Evolutionary conservation across 1,140 invertebrate species (phyloP), one percentile per base, ranked within the genome.

Genomic region (Eupristina koningsbergeri): DNA sequence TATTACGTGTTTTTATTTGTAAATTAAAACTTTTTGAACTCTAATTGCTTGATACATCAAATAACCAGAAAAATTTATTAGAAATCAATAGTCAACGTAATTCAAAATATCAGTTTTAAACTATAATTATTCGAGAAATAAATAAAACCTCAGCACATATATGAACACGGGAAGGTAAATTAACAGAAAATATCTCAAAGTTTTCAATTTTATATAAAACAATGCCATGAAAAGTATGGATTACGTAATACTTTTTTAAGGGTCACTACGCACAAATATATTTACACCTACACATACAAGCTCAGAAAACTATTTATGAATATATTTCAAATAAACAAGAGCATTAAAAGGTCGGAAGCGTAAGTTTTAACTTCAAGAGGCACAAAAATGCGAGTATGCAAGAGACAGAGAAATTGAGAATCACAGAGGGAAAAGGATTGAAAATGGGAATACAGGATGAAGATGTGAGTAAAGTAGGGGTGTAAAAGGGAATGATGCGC

Each of bases 271-370:
- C 17, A 15, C 17, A 26, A 26, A 63, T 36, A 31, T 53, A 67
- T 71, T 41, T 39, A 41, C 22, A 61, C 41, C 11, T 11, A 7
- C 26, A 34, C 15, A 58, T 6, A 31, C 58, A 15, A 15, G 26
- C 22, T 29, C 34, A 47, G 7, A 13, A 19, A 31, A 41, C 89
- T 91, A 90, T 92, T 92, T 92, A 92, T 92, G 89, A 90, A 88
- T 89, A 90, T 91, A 92, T 91, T 89, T 90, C 83, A 87, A 92
- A 91, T 90, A 92, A 91, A 92, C 91, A 92, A 92, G 91, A 92
- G 91, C 91, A 92, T 92, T 92, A 92, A 92, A 92, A 91, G 88
- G 90, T 89, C 89, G 90, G 91, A 22, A 79, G 89, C 90, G 90
- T 91, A 91, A 90, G 91, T 90, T 91, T 90, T 90, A 90, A 89